Evolutionary conservation across 1,140 invertebrate genomes (phyloP), one percentile per base, ranked within the genome.

Genomic region (Brachionus koreanus): DNA sequence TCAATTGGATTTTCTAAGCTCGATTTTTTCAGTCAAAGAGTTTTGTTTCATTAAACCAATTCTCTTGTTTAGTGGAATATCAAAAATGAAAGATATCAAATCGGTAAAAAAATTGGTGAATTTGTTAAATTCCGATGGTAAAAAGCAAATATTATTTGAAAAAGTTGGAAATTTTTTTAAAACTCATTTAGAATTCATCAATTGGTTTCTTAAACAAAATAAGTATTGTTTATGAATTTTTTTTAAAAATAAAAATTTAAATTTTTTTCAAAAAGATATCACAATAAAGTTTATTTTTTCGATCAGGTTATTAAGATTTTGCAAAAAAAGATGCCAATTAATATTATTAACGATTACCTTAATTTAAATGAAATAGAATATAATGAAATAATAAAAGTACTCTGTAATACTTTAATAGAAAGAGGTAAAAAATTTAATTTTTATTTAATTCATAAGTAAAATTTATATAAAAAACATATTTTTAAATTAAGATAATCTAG

Each of bases 151-250:
- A 2, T 39, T 79, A 29, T 10, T 87, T 25, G 83, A 85, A 23
- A 83, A 84, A 69, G 84, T 85, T 25, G 87, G 86, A 83, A 84
- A 84, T 33, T 87, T 85, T 81, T 79, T 88, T n/a, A 85, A 85
- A n/a, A 86, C 87, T 83, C 86, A 88, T 63, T 85, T 88, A 39
- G 85, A 87, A 72, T 84, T 88, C 5, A 86, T 87, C 46, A 85
- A 86, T 29, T 88, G 87, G 87, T 87, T 86, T 82, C 65, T 87
- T 33, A 39, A 77, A 25, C 16, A 61, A 19, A 61, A 79, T 9
- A 61, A 29, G 49, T 79, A 39, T 29, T 77, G 19, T 42, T 37
- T n/a, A 35, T 37, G 6, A 35, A 69, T 37, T 69, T 39, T 67
- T 1, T 29, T 3, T 29, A 29, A 29, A 67, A n/a, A n/a, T n/a